Base-by-base conservation (phyloP, 2,797 vertebrate species). In the Hemibagrus guttatus region DNA sequence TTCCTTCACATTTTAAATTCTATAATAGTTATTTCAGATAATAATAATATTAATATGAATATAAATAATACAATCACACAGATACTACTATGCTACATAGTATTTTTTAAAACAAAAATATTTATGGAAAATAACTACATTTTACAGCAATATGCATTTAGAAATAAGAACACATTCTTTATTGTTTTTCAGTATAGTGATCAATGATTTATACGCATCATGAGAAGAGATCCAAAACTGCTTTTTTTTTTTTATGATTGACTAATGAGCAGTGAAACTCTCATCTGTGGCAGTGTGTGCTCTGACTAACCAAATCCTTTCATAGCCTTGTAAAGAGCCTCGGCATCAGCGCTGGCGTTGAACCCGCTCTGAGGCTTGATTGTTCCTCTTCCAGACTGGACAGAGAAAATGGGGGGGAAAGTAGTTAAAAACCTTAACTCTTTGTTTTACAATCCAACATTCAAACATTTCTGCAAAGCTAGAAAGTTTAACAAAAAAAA, bases 261-360 rank as follows among this genome's bases (percentile, higher is more conserved):
- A 63, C 21, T 61, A 16, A 26, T 21, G 9, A 35, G 26, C 28
- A 39, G 35, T 26, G 2, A 56, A 21, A 28, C 1, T 2, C 14
- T 56, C 19, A 26, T 2, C 13, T 58, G 3, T 63, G 59, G 13
- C 1, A 0, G 13, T 14, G 78, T 80, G 13, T 4, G 13, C 54
- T 23, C 11, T 59, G 54, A 88, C 92, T 90, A 71, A 92, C 92
- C 92, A 4, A 92, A 46, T 58, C 92, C 92, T 86, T 92, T 92
- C 92, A 92, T 92, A n/a, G 92, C 90, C 85, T 92, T 91, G 79
- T 64, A 85, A 28, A 91, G 96, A 61, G 91, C 88, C 89, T 97
- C 96, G 0, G 98, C 97, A 91, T 99, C 98, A 12, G 92, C 92
- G 84, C 93, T 95, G 90, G 96, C 96, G 5, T 96, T 96, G 90